Conservation (phyloP, 2,113 vertebrate genomes). For the Procavia capensis region DNA sequence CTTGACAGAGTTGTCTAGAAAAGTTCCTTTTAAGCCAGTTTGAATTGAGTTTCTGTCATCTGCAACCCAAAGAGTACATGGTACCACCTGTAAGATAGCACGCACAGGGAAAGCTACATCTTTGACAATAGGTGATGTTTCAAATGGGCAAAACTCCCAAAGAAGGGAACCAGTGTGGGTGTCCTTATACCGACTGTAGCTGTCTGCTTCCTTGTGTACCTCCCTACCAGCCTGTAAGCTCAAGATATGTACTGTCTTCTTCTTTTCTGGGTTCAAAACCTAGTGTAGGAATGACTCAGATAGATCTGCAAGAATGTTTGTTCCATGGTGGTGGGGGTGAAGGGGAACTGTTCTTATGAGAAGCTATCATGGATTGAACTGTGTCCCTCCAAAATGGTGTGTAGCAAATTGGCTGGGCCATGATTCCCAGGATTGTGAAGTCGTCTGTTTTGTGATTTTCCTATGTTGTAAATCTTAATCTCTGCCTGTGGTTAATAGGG, state of each 20-base stretch:
- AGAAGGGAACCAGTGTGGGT: neutral
- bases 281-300: neutral
- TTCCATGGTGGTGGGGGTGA: fast-evolving
- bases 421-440: too few relatives aligned
- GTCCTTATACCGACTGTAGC: neutral
- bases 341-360: neutral
- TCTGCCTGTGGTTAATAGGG: too few relatives aligned
- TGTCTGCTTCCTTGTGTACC: neutral
- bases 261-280: neutral
- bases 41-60: slow-evolving; percentile 1
- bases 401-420: too few relatives aligned
- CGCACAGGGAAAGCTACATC: neutral
- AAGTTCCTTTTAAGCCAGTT: neutral
- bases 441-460: too few relatives aligned
- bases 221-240: neutral
- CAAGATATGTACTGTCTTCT: neutral
- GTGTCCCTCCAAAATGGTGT: too few relatives aligned
- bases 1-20: neutral
- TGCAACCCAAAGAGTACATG: neutral
- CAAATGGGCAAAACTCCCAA: neutral
- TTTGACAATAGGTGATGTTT: neutral
- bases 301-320: neutral
- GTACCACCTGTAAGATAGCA: neutral
- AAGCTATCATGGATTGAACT: too few relatives aligned
- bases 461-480: too few relatives aligned